Percentiles rank a stretch among this genome's conserved stretches.
phyloP scores from a whole-genome alignment of 2,113 vertebrate genomes.

The Laticauda laticaudata region DNA sequence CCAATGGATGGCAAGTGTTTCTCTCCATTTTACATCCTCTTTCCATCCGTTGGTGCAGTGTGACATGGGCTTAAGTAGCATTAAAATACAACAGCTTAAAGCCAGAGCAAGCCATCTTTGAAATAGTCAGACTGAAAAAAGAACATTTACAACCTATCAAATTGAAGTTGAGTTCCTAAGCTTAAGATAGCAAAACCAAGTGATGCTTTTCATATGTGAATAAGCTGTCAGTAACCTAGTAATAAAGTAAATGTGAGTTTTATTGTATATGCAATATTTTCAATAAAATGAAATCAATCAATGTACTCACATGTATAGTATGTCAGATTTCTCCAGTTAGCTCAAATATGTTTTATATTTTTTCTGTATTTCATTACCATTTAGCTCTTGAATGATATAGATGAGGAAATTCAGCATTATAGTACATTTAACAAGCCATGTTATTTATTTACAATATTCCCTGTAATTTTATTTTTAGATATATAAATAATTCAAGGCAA shows the following conservation, averaged over 20 bases:
- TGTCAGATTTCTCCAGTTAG: background rate
- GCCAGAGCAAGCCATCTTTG: background rate
- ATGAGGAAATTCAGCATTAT: background rate
- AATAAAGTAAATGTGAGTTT: background rate
- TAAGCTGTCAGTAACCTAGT: background rate
- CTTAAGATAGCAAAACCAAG: background rate
- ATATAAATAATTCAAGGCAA: background rate
- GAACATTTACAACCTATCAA: background rate
- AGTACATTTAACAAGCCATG: background rate
- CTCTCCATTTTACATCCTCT: too few relatives aligned
- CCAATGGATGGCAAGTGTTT: too few relatives aligned
- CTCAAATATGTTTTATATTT: background rate
- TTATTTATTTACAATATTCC: background rate
- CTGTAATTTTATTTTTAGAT: background rate
- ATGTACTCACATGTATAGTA: background rate
- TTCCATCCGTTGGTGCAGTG: too few relatives aligned
- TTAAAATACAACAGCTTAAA: background rate
- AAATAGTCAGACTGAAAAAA: background rate
- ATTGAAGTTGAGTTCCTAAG: background rate
- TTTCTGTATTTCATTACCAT: background rate
- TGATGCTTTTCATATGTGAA: background rate
- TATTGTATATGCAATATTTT: background rate
- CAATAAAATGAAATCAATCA: background rate
- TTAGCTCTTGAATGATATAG: background rate
- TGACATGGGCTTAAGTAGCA: too few relatives aligned